Evolutionary conservation across 2,797 vertebrate genomes (phyloP).

Genomic region (Okamejei kenojei): DNA sequence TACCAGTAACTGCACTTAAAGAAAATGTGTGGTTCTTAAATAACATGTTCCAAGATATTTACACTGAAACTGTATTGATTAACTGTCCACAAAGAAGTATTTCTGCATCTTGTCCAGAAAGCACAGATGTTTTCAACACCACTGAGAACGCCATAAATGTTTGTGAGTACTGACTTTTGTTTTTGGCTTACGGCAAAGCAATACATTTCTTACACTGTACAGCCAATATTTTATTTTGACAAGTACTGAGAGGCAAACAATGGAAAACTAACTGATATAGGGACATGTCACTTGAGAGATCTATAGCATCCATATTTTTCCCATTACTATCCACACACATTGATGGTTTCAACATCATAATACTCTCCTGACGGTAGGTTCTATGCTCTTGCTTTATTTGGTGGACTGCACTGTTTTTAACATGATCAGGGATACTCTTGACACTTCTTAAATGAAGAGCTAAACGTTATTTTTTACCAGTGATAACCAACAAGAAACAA

Average conservation of each 20-base stretch:
- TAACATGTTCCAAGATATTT: constrained; percentile 44
- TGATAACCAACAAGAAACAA: neutral
- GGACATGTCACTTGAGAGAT: constrained; percentile 14
- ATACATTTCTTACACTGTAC: constrained; percentile 20
- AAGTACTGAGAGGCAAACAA: constrained; percentile 19
- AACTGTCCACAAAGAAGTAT: constrained; percentile 37
- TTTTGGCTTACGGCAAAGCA: constrained; percentile 26
- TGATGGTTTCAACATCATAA: neutral
- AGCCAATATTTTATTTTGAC: constrained; percentile 36
- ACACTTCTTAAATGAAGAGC: neutral
- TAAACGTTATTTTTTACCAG: neutral
- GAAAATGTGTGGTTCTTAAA: constrained; percentile 55
- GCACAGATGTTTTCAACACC: constrained; percentile 30
- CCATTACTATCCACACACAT: neutral
- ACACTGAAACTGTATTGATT: constrained; percentile 38
- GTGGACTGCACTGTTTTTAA: too few relatives aligned
- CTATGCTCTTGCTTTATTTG: too few relatives aligned
- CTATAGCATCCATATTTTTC: neutral
- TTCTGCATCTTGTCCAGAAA: constrained; percentile 34
- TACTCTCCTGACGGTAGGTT: too few relatives aligned
- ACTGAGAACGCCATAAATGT: constrained; percentile 32
- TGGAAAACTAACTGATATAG: constrained; percentile 1
- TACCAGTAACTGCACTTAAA: constrained; percentile 77
- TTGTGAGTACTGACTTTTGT: constrained; percentile 32
- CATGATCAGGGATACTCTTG: too few relatives aligned